Conservation (phyloP, 1,140 invertebrate species). For the Orussus abietinus region DNA sequence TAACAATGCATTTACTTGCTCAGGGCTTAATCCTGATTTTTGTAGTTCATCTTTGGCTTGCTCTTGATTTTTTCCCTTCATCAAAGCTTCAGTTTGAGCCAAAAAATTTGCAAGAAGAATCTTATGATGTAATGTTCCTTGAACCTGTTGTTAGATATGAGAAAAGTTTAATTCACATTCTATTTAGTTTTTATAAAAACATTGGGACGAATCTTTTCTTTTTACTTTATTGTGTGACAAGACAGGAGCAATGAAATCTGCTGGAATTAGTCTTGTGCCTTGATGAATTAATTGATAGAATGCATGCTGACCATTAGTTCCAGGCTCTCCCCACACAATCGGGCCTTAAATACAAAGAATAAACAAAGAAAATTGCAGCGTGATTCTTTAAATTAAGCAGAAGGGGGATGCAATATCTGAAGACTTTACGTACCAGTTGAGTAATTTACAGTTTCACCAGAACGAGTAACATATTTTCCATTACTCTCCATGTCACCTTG, state of each 20-base stretch:
- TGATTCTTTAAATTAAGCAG: conserved; percentile 3
- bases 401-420: too few species aligned
- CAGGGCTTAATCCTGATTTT: conserved; percentile 67
- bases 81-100: conserved; percentile 96
- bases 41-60: conserved; percentile 74
- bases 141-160: conserved; percentile 29
- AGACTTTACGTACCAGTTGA: conserved; percentile 69
- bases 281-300: conserved; percentile 98
- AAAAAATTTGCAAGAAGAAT: conserved; percentile 96
- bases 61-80: conserved; percentile 82
- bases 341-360: conserved; percentile 52
- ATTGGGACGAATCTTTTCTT: conserved; percentile 36
- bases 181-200: not conserved
- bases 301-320: conserved; percentile 99
- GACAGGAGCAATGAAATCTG: conserved; percentile 94
- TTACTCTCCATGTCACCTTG: conserved; percentile 99
- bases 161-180: conserved; percentile 3
- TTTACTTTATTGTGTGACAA: conserved; percentile 90
- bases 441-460: conserved; percentile 73
- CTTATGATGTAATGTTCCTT: conserved; percentile 65
- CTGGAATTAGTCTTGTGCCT: conserved; percentile 85
- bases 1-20: conserved; percentile 74
- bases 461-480: conserved; percentile 90
- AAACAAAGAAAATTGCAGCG: conserved; percentile 1
- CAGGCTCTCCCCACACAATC: conserved; percentile 84